These are phyloP conservation scores for Leucania comma DNA, from an alignment of 2,888 invertebrate species.

Conservation along the genomic window DNA sequence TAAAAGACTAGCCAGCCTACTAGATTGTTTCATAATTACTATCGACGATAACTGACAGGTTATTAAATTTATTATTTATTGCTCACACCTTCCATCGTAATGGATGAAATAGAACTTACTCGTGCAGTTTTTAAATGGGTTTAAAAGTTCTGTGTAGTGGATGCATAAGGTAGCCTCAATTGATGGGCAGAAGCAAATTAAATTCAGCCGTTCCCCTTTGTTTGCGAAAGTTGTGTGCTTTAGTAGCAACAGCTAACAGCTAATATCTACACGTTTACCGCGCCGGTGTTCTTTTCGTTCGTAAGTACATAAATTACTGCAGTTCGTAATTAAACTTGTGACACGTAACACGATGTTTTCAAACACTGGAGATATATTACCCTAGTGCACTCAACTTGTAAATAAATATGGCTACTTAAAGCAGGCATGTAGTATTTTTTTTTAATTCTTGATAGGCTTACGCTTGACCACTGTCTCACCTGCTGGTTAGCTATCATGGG, in stretches of 20 bases:
- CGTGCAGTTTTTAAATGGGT: constrained; percentile 12
- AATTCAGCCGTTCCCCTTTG: constrained; percentile 54
- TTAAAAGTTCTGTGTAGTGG: constrained; percentile 5
- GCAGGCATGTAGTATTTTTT: not conserved
- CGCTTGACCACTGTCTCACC: no score
- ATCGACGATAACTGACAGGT: constrained; percentile 37
- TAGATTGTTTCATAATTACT: constrained; percentile 53
- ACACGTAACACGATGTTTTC: constrained; percentile 39
- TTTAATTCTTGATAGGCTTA: no score
- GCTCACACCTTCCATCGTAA: constrained; percentile 32
- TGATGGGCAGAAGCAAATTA: constrained; percentile 38
- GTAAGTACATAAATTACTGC: constrained; percentile 47
- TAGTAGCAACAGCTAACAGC: constrained; percentile 46
- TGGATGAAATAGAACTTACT: constrained; percentile 26
- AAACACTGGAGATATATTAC: constrained; percentile 38
- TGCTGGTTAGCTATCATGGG: no score
- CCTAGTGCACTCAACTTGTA: constrained; percentile 3
- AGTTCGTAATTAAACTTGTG: constrained; percentile 42
- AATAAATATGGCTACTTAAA: constrained; percentile 32
- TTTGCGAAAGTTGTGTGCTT: constrained; percentile 55
- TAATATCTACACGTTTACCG: constrained; percentile 38
- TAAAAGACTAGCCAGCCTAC: constrained; percentile 27
- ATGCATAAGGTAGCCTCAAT: constrained; percentile 44
- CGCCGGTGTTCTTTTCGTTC: constrained; percentile 20
- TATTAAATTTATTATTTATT: constrained; percentile 49